Percentiles rank a stretch among this genome's conserved stretches.
phyloP scores from a whole-genome alignment of 2,797 vertebrate genomes.

The Microctenopoma lineatum region DNA sequence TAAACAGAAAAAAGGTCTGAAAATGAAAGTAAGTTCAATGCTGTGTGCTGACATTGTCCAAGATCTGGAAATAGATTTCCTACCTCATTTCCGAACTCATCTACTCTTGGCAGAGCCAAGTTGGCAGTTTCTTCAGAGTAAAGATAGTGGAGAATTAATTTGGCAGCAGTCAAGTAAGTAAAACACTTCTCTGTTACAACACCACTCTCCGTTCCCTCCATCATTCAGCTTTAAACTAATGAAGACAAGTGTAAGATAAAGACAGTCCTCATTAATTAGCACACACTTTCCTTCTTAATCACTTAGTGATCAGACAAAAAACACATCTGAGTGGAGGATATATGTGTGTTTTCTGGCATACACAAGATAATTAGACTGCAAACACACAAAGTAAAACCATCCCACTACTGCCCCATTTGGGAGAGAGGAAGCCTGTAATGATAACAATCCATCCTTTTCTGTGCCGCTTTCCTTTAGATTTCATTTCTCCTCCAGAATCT shows the following conservation, averaged over 20 bases:
- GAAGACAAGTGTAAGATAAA: constrained; percentile 41
- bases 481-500: constrained; percentile 71
- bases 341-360: neutral
- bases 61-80: constrained; percentile 35
- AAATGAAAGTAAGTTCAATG: neutral
- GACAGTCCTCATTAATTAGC: constrained; percentile 53
- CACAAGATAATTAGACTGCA: constrained; percentile 8
- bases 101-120: constrained; percentile 17
- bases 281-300: constrained; percentile 43
- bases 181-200: constrained; percentile 44
- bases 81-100: constrained; percentile 14
- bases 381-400: constrained; percentile 31
- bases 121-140: constrained; percentile 40
- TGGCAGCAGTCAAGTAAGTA: constrained; percentile 38
- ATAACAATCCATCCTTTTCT: constrained; percentile 74
- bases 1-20: constrained; percentile 7
- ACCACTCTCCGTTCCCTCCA: constrained; percentile 35
- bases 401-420: constrained; percentile 27
- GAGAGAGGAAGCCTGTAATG: constrained; percentile 53
- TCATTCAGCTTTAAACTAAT: constrained; percentile 50
- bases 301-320: constrained; percentile 25
- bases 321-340: constrained; percentile 10
- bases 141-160: constrained; percentile 44
- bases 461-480: constrained; percentile 69
- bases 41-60: constrained; percentile 13